phyloP scores from a whole-genome alignment of 2,797 vertebrate genomes.

The Sorex maritimensis region DNA sequence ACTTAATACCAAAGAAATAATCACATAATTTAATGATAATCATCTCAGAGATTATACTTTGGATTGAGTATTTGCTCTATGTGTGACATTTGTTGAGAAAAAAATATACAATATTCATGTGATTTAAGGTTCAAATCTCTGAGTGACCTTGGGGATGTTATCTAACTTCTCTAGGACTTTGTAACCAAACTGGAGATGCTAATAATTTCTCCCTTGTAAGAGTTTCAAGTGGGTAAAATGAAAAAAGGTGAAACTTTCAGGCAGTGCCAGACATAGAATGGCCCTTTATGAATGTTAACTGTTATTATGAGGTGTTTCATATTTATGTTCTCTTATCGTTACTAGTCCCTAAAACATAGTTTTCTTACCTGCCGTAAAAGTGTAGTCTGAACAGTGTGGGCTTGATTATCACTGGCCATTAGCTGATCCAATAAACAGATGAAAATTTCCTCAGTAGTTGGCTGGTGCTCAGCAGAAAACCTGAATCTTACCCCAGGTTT shows the following conservation, averaged over 20 bases:
- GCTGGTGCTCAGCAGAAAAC: not conserved
- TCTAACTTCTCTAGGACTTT: not conserved
- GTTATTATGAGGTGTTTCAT: not conserved
- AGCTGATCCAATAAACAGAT: not conserved
- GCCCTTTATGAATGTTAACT: not conserved
- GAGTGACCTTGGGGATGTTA: not conserved
- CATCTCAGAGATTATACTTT: not conserved
- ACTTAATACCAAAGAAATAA: not conserved
- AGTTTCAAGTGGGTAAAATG: not conserved
- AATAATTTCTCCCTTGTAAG: not conserved
- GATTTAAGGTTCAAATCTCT: constrained; percentile 29
- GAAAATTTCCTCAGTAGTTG: not conserved
- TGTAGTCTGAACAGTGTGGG: not conserved
- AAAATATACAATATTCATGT: not conserved
- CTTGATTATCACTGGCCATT: not conserved
- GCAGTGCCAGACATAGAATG: not conserved
- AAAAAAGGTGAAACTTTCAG: not conserved
- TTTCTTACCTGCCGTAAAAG: not conserved
- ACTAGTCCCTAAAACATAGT: not conserved
- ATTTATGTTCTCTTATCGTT: not conserved
- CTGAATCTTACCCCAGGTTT: not conserved
- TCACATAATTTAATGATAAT: not conserved
- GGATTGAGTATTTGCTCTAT: not conserved
- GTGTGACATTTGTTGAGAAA: not conserved
- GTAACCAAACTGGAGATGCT: not conserved